These are phyloP conservation scores for Dione juno DNA, from an alignment of 2,888 invertebrate genomes.

Conservation along the genomic window DNA sequence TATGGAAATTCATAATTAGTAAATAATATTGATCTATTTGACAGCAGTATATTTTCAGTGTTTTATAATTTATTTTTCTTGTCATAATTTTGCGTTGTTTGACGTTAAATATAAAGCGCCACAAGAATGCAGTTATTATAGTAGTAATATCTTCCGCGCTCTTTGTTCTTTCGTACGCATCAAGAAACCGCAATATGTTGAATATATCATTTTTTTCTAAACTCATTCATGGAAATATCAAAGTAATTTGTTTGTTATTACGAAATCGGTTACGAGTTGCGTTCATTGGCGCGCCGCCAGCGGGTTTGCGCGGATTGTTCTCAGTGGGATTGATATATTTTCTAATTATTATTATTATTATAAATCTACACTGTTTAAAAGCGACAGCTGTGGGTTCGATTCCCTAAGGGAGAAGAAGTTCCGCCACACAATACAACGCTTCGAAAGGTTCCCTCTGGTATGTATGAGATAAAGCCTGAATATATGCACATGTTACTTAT, in stretches of 20 bases:
- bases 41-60: background rate
- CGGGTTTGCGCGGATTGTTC: slow-evolving; percentile 6
- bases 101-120: background rate
- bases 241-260: slow-evolving; percentile 35
- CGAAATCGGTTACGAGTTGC: slow-evolving; percentile 21
- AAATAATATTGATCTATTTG: too few species aligned
- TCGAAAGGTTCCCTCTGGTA: too few species aligned
- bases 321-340: slow-evolving; percentile 5
- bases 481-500: too few species aligned
- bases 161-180: slow-evolving; percentile 18
- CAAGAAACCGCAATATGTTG: slow-evolving; percentile 14
- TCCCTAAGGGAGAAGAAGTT: too few species aligned
- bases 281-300: slow-evolving; percentile 30
- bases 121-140: slow-evolving; percentile 10
- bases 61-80: background rate
- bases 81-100: background rate
- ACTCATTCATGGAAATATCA: slow-evolving; percentile 36
- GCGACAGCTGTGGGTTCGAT: background rate
- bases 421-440: too few species aligned
- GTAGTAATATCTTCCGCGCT: background rate
- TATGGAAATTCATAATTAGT: too few species aligned
- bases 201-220: slow-evolving; percentile 28
- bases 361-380: background rate
- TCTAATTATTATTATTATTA: background rate
- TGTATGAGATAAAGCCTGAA: too few species aligned